Evolutionary conservation across 2,888 invertebrate species (phyloP).

Genomic region (Drosophila neutralis): DNA sequence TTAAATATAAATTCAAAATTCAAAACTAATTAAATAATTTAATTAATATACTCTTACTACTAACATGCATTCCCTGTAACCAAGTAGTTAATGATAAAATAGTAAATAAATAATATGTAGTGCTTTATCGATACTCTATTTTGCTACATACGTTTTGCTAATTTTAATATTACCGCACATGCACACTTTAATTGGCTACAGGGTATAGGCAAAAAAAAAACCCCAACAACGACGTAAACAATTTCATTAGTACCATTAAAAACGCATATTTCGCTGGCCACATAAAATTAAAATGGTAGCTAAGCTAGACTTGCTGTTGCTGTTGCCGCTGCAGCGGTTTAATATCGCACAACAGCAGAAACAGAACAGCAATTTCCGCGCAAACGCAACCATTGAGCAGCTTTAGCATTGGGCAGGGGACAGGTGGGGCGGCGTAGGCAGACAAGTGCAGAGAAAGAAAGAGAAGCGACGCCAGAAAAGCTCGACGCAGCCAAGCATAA

Average conservation of each 20-base stretch:
- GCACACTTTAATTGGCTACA: not conserved
- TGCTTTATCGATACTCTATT: not conserved
- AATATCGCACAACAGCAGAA: constrained; percentile 30
- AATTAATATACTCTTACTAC: not conserved
- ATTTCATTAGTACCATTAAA: constrained; percentile 71
- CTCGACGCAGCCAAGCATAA: constrained; percentile 49
- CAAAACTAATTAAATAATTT: not conserved
- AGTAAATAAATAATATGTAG: not conserved
- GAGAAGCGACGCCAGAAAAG: constrained; percentile 16
- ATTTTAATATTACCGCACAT: not conserved
- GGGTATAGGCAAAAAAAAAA: constrained; percentile 19
- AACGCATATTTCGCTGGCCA: constrained; percentile 69
- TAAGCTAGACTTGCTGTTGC: constrained; percentile 8
- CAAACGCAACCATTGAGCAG: constrained; percentile 27
- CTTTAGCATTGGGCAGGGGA: constrained; percentile 4
- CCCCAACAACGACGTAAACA: constrained; percentile 34
- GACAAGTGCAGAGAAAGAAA: constrained; percentile 35
- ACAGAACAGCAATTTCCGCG: constrained; percentile 56
- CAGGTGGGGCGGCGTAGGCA: constrained; percentile 15
- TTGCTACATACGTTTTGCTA: not conserved
- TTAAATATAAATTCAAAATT: not conserved
- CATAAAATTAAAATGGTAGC: constrained; percentile 34
- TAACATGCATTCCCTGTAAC: not conserved
- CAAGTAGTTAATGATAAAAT: too few relatives aligned
- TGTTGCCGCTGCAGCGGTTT: constrained; percentile 41